Percentiles rank a stretch among this genome's conserved stretches.
phyloP scores from a whole-genome alignment of 2,797 vertebrate genomes.

The Loris lydekkerianus region DNA sequence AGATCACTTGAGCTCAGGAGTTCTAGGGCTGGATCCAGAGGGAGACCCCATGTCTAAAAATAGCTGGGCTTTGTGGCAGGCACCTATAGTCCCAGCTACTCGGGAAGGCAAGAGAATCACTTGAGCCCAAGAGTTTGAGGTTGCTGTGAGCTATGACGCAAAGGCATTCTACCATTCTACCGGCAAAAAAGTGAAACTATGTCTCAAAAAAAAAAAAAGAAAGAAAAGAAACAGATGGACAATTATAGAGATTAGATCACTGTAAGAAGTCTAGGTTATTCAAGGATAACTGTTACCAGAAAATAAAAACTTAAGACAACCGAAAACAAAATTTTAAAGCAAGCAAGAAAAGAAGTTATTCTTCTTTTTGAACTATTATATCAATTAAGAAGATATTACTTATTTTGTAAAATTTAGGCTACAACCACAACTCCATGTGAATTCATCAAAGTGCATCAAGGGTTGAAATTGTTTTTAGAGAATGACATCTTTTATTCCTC shows the following conservation, averaged over 20 bases:
- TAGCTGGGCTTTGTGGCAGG: too few relatives aligned
- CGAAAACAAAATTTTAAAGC: constrained; percentile 45
- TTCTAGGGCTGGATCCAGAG: too few relatives aligned
- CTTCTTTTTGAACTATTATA: constrained; percentile 27
- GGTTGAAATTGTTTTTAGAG: background rate
- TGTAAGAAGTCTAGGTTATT: constrained; percentile 1
- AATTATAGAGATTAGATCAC: background rate
- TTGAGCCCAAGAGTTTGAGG: too few relatives aligned
- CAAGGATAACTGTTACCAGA: background rate
- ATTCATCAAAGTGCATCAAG: constrained; percentile 23
- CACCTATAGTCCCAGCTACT: too few relatives aligned
- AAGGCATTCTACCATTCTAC: too few relatives aligned
- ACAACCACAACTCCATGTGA: constrained; percentile 1
- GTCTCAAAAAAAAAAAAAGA: too few relatives aligned
- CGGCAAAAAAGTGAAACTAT: too few relatives aligned
- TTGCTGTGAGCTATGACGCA: too few relatives aligned
- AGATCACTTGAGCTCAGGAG: too few relatives aligned
- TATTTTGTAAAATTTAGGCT: constrained; percentile 13
- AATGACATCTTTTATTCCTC: background rate
- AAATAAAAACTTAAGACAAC: background rate
- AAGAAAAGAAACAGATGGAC: background rate
- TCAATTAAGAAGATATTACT: background rate
- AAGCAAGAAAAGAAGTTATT: background rate
- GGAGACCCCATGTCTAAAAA: too few relatives aligned
- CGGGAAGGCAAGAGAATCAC: too few relatives aligned